Percentiles rank a stretch among this genome's conserved stretches.
phyloP scores from a whole-genome alignment of 2,113 vertebrate species.

The Acanthochromis polyacanthus region DNA sequence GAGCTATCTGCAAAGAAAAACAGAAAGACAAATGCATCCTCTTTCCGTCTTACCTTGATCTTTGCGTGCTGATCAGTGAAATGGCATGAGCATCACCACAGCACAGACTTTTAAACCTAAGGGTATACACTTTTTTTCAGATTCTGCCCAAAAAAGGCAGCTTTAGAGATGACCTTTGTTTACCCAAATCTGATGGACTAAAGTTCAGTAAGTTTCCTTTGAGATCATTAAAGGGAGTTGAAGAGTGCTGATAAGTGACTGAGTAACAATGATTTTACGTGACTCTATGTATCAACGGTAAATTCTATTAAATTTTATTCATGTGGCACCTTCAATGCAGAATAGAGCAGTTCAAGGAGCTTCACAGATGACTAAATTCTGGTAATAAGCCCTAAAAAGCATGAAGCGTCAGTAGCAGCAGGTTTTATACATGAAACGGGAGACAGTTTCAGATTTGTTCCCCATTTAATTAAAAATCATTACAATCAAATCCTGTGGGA shows the following conservation, averaged over 20 bases:
- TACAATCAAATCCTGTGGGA: constrained; percentile 41
- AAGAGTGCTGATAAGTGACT: neutral
- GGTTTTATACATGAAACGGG: neutral
- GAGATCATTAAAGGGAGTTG: neutral
- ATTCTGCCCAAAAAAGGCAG: constrained; percentile 16
- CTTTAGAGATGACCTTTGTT: neutral
- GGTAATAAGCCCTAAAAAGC: too few species aligned
- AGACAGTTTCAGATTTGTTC: constrained; percentile 29
- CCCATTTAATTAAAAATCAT: constrained; percentile 54
- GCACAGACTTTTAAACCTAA: constrained; percentile 38
- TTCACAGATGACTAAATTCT: too few species aligned
- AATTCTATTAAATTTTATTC: neutral
- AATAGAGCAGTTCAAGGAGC: too few species aligned
- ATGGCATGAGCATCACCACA: neutral
- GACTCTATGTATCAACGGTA: too few species aligned
- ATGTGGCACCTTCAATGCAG: too few species aligned
- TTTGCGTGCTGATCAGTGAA: neutral
- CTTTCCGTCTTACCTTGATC: constrained; percentile 54
- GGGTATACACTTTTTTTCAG: neutral
- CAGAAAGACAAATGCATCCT: neutral
- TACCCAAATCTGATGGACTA: neutral
- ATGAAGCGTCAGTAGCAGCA: too few species aligned
- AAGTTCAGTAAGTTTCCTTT: constrained; percentile 22
- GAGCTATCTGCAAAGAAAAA: accelerated
- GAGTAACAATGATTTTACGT: neutral